phyloP scores from a whole-genome alignment of 2,113 vertebrate genomes.

The Piprites chloris region DNA sequence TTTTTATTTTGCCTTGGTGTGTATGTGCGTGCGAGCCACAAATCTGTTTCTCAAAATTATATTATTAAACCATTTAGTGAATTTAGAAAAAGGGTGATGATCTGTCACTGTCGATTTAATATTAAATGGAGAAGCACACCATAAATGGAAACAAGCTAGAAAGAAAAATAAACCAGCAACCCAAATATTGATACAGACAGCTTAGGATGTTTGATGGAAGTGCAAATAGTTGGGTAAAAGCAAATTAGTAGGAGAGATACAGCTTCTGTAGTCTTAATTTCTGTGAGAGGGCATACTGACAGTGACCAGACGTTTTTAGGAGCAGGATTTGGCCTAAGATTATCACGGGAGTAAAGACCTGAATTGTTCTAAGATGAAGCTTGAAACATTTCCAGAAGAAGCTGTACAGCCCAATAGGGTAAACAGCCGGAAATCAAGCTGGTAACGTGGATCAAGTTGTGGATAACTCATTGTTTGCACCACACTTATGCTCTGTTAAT shows the following conservation, averaged over 20 bases:
- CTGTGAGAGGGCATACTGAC: not conserved
- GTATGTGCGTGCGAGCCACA: not conserved
- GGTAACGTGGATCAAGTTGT: not conserved
- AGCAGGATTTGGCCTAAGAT: not conserved
- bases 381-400: not conserved
- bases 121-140: not conserved
- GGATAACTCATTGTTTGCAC: not conserved
- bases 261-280: not conserved
- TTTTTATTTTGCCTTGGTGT: slow-evolving; percentile 63
- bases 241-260: not conserved
- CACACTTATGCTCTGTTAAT: rapidly evolving
- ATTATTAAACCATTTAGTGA: slow-evolving; percentile 50
- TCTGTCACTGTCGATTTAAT: slow-evolving; percentile 49
- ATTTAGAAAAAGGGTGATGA: slow-evolving; percentile 18
- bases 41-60: slow-evolving; percentile 53
- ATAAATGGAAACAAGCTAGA: slow-evolving; percentile 27
- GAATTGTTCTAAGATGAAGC: not conserved
- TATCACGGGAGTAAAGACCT: not conserved
- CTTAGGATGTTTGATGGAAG: not conserved
- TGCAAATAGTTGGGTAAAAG: not conserved
- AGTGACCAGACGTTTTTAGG: not conserved
- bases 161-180: not conserved
- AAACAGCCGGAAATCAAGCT: not conserved
- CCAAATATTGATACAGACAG: slow-evolving; percentile 10
- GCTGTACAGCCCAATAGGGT: not conserved